Evolutionary conservation across 2,797 vertebrate genomes (phyloP).

Genomic region (Xenops minutus): DNA sequence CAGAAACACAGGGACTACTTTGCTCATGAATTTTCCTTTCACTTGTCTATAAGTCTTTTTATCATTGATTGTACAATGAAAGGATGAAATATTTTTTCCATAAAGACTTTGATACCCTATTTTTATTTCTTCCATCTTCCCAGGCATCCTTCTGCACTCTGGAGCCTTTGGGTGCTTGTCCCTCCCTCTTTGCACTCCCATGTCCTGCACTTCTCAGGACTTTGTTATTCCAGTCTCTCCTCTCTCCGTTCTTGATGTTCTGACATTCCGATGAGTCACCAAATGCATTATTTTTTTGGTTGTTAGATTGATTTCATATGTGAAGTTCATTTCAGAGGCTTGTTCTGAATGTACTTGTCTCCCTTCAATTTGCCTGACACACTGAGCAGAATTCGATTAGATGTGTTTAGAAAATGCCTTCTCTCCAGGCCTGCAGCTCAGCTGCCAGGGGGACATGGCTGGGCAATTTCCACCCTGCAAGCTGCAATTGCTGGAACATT

Average conservation of each 20-base stretch:
- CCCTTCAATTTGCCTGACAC: conserved; percentile 2
- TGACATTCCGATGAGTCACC: conserved; percentile 14
- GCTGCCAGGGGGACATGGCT: background rate
- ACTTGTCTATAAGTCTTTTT: background rate
- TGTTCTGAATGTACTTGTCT: background rate
- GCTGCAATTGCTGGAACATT: background rate
- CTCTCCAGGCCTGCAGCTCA: background rate
- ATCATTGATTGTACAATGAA: background rate
- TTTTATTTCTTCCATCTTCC: background rate
- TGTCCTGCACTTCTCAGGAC: background rate
- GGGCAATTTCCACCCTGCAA: background rate
- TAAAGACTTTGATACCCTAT: background rate
- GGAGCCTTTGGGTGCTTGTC: background rate
- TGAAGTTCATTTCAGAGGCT: background rate
- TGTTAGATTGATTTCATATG: conserved; percentile 12
- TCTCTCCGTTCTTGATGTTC: background rate
- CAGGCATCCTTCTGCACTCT: background rate
- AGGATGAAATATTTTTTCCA: background rate
- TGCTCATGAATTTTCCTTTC: background rate
- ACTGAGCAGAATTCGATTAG: background rate
- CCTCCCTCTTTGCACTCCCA: background rate
- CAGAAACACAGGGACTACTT: background rate
- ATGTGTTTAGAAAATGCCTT: background rate
- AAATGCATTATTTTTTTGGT: background rate
- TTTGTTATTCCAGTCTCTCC: background rate